Conservation (phyloP, 2,888 invertebrate genomes). For the Venustoraphidia nigricollis region DNA sequence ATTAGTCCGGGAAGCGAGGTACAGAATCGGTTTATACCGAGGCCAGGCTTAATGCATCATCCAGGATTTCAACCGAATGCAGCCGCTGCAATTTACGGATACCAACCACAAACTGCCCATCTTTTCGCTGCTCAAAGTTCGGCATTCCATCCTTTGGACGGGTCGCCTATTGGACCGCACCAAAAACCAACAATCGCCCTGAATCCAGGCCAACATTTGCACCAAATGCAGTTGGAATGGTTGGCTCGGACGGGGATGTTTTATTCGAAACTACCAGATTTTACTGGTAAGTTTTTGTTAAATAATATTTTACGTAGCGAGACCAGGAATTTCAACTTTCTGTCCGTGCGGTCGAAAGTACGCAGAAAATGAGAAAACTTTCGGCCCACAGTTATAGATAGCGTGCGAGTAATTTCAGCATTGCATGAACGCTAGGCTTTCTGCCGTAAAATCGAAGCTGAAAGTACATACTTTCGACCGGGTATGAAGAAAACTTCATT, state of each 20-base stretch:
- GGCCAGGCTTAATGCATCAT: constrained; percentile 39
- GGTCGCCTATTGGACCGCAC: constrained; percentile 14
- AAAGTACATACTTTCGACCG: no score
- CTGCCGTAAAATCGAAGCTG: no score
- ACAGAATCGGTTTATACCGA: constrained; percentile 35
- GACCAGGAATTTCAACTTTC: no score
- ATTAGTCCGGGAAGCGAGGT: constrained; percentile 78
- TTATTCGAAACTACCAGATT: constrained; percentile 73
- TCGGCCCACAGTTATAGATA: no score
- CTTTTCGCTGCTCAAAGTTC: constrained; percentile 29
- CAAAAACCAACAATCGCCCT: constrained; percentile 25
- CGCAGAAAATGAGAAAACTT: no score
- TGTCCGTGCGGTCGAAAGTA: no score
- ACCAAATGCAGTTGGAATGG: constrained; percentile 79
- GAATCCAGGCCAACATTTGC: constrained; percentile 35
- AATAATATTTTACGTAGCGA: no score
- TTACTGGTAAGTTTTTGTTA: constrained; percentile 45
- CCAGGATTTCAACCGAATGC: constrained; percentile 5
- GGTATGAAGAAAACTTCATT: no score
- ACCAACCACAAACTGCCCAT: constrained; percentile 39
- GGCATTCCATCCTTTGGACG: constrained; percentile 38
- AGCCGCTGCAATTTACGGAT: constrained; percentile 21
- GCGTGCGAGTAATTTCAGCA: no score
- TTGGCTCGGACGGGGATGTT: constrained; percentile 84
- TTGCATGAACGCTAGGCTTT: no score